Conservation (phyloP, 1,140 invertebrate species). For the Anoplophora glabripennis region DNA sequence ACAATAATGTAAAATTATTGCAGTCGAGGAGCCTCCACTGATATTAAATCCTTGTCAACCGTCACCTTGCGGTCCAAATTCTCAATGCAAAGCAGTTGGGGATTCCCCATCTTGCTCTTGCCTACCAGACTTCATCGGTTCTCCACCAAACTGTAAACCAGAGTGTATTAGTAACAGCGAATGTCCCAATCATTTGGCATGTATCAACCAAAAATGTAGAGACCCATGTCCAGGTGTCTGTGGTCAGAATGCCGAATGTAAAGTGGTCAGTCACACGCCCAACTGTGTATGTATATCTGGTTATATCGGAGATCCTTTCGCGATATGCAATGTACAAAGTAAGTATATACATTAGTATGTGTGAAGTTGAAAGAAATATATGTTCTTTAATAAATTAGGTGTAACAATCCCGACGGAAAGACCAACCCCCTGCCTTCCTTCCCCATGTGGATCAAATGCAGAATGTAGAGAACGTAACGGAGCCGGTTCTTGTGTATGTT, state of each 20-base stretch:
- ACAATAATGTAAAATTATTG: conserved; percentile 4
- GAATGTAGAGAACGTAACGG: conserved; percentile 48
- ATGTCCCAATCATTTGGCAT: conserved; percentile 67
- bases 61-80: conserved; percentile 78
- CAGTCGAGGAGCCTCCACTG: conserved; percentile 31
- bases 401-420: conserved; percentile 20
- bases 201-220: conserved; percentile 68
- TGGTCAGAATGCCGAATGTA: conserved; percentile 64
- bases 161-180: conserved; percentile 71
- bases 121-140: conserved; percentile 62
- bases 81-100: conserved; percentile 64
- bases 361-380: conserved; percentile 1
- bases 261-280: conserved; percentile 60
- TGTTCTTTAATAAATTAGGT: not conserved
- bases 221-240: conserved; percentile 70
- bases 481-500: conserved; percentile 52
- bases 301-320: conserved; percentile 52
- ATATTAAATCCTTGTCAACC: conserved; percentile 66
- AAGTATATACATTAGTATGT: conserved; percentile 17
- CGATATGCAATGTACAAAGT: conserved; percentile 19
- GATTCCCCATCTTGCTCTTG: conserved; percentile 65
- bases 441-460: conserved; percentile 55
- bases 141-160: conserved; percentile 69
- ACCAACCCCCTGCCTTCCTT: conserved; percentile 49
- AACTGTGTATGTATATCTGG: conserved; percentile 54